These are phyloP conservation scores for Machaerirhynchus nigripectus DNA, from an alignment of 2,113 vertebrate species.

Conservation along the genomic window DNA sequence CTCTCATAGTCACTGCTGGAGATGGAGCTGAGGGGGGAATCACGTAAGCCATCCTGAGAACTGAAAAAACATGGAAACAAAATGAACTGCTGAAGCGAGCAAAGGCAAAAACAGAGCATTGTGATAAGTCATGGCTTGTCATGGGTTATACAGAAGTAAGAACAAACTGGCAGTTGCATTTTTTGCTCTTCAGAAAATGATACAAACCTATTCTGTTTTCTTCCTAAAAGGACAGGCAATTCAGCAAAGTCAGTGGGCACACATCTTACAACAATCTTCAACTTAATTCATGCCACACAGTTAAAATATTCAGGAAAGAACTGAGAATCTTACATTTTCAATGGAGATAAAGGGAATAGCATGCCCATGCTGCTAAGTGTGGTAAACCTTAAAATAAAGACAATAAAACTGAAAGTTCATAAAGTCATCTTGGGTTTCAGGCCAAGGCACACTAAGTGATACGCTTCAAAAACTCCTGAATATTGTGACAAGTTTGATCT, in stretches of 20 bases:
- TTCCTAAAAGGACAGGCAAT: neutral
- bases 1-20: slow-evolving; percentile 92
- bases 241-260: neutral
- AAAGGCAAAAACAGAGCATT: slow-evolving; percentile 47
- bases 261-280: neutral
- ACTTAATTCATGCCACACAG: neutral
- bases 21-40: slow-evolving; percentile 86
- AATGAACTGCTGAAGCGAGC: slow-evolving; percentile 56
- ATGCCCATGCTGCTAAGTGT: neutral
- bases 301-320: neutral
- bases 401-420: neutral
- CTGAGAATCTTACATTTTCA: neutral
- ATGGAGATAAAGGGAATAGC: neutral
- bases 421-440: neutral
- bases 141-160: neutral
- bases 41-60: slow-evolving; percentile 79
- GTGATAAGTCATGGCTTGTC: neutral
- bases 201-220: neutral
- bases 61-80: slow-evolving; percentile 75
- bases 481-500: neutral
- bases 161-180: neutral
- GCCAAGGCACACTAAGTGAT: neutral
- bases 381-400: neutral
- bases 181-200: neutral
- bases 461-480: neutral